These are phyloP conservation scores for Eurois occulta DNA, from an alignment of 2,888 invertebrate genomes.

Conservation along the genomic window DNA sequence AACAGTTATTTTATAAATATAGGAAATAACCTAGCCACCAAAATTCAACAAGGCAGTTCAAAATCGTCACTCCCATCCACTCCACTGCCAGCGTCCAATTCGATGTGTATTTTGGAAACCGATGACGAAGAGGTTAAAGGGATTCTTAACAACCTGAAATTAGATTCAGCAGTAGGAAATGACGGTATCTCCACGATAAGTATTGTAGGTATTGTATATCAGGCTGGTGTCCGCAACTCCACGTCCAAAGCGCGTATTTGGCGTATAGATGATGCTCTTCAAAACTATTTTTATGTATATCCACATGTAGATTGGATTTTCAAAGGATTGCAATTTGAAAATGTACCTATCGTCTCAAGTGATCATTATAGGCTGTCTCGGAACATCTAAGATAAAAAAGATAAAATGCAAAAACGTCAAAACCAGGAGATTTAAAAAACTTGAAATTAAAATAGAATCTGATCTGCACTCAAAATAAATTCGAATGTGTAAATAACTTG, in stretches of 20 bases:
- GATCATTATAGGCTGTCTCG: background rate
- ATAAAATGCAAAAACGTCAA: background rate
- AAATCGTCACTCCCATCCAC: too few relatives aligned
- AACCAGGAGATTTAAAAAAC: background rate
- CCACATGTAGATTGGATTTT: background rate
- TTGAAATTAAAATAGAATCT: background rate
- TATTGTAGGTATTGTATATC: background rate
- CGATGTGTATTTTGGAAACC: too few relatives aligned
- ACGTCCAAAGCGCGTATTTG: background rate
- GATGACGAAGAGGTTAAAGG: too few relatives aligned
- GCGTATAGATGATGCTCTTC: background rate
- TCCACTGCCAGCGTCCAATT: too few relatives aligned
- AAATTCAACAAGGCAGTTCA: too few relatives aligned
- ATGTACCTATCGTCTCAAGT: background rate
- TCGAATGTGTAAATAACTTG: too few relatives aligned
- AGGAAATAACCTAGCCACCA: too few relatives aligned
- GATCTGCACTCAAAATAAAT: background rate
- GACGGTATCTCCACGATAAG: background rate
- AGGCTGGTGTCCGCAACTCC: background rate
- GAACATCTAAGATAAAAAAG: conserved; percentile 6
- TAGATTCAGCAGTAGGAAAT: too few relatives aligned
- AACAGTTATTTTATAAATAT: too few relatives aligned
- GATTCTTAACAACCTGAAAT: too few relatives aligned
- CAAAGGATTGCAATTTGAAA: background rate
- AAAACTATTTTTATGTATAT: background rate